Evolutionary conservation across 1,140 invertebrate genomes (phyloP).

Genomic region (Drosophila repletoides): DNA sequence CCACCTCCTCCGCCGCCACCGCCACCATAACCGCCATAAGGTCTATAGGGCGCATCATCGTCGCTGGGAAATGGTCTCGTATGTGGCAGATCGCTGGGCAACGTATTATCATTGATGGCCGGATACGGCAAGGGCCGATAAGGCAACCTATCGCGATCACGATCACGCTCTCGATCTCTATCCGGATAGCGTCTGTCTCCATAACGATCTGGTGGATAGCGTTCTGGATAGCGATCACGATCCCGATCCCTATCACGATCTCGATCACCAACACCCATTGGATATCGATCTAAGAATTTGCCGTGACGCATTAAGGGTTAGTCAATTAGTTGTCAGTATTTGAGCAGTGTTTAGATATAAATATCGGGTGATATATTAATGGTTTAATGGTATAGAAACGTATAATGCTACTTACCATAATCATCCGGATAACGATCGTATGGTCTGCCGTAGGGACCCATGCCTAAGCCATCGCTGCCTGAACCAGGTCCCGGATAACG

Average conservation of each 20-base stretch:
- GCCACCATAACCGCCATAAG: conserved; percentile 60
- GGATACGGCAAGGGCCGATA: conserved; percentile 81
- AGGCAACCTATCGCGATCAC: conserved; percentile 68
- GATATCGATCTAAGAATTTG: conserved; percentile 73
- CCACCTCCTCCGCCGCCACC: conserved; percentile 43
- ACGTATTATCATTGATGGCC: conserved; percentile 66
- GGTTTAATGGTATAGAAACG: not conserved
- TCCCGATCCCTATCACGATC: conserved; percentile 78
- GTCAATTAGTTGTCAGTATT: conserved; percentile 73
- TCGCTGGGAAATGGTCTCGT: conserved; percentile 69
- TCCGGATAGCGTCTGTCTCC: conserved; percentile 78
- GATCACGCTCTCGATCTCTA: conserved; percentile 80
- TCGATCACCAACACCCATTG: conserved; percentile 56
- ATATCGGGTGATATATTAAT: conserved; percentile 41
- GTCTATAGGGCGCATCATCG: conserved; percentile 67
- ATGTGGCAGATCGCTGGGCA: conserved; percentile 71
- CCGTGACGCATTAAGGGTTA: conserved; percentile 42
- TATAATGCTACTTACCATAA: conserved; percentile 47
- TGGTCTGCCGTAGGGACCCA: conserved; percentile 56
- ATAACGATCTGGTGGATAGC: conserved; percentile 73
- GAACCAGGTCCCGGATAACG: conserved; percentile 54
- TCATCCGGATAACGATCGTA: conserved; percentile 74
- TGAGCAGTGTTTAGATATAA: conserved; percentile 7
- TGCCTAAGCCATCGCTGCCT: conserved; percentile 49
- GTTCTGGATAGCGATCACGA: conserved; percentile 68